These are phyloP conservation scores for Trinectes maculatus DNA, from an alignment of 2,113 vertebrate species.

Conservation along the genomic window DNA sequence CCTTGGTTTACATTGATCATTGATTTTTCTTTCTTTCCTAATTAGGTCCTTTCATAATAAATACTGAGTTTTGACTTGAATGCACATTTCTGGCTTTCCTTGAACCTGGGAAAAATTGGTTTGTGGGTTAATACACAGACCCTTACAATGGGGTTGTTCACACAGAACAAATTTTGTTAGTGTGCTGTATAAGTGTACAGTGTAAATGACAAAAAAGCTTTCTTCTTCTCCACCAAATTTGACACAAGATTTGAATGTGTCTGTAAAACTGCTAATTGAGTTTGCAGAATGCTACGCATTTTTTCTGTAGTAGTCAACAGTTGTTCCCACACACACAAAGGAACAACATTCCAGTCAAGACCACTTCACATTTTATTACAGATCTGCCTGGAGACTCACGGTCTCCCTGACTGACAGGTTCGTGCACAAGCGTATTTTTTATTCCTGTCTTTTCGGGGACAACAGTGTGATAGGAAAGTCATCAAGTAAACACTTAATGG, in stretches of 20 bases:
- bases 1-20: too few species aligned
- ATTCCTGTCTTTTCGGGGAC: not conserved
- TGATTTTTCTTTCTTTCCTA: too few species aligned
- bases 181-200: too few species aligned
- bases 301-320: not conserved
- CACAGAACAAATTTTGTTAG: too few species aligned
- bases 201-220: too few species aligned
- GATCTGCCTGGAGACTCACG: slow-evolving; percentile 15
- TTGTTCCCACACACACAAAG: slow-evolving; percentile 1
- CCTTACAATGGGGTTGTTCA: too few species aligned
- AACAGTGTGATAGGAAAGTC: not conserved
- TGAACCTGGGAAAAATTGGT: too few species aligned
- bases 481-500: slow-evolving; percentile 11
- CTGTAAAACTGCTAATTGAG: not conserved
- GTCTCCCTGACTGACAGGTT: slow-evolving; percentile 32
- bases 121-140: too few species aligned
- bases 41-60: too few species aligned
- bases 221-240: not conserved
- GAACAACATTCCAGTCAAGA: slow-evolving; percentile 5
- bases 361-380: not conserved
- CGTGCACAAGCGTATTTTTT: not conserved
- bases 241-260: not conserved
- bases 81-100: too few species aligned
- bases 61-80: too few species aligned
- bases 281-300: not conserved